Base-by-base conservation (phyloP, 2,797 vertebrate genomes). In the Pseudomugil tenellus region DNA sequence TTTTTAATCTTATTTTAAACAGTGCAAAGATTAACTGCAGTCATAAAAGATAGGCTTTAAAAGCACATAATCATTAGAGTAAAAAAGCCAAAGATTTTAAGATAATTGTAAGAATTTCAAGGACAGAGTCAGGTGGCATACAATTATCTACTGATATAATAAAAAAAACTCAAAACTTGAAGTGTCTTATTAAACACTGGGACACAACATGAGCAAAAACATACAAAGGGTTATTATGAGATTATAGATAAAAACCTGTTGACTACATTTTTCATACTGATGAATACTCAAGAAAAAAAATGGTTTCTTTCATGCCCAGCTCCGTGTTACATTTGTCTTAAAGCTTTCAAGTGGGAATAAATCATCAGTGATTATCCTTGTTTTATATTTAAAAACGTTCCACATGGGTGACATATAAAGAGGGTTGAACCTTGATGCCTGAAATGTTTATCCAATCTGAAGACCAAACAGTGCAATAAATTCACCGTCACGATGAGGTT, bases 1-100 rank as follows among this genome's bases (percentile, higher is more conserved):
- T 53, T 32, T 49, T 76, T 41, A 31, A 68, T 58, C 46, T 58
- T 53, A 49, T n/a, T n/a, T n/a, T 25, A 77, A 72, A 77, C 64
- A 39, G 48, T 70, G 56, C 25, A 32, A 10, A 64, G 51, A 74
- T 73, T 53, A 79, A 74, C 68, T 84, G 28, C 51, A 73, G 58
- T 58, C 52, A 72, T n/a, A 8, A 19, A 43, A 43, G 14, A 14
- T 3, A 67, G 17, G 2, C 34, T 19, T 72, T 21, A 48, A 34
- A 32, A 81, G 58, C 58, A 71, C 32, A n/a, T 67, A 66, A 51
- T 6, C 77, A 74, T 72, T 72, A 77, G 66, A 76, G 51, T 76
- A 34, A 34, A 77, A 75, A 55, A 56, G 55, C 25, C 46, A 71
- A 39, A 52, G 28, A 52, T 60, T 61, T 63, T 43, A 56, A 61